Evolutionary conservation across 2,113 vertebrate genomes (phyloP).

Genomic region (Reinhardtius hippoglossoides): DNA sequence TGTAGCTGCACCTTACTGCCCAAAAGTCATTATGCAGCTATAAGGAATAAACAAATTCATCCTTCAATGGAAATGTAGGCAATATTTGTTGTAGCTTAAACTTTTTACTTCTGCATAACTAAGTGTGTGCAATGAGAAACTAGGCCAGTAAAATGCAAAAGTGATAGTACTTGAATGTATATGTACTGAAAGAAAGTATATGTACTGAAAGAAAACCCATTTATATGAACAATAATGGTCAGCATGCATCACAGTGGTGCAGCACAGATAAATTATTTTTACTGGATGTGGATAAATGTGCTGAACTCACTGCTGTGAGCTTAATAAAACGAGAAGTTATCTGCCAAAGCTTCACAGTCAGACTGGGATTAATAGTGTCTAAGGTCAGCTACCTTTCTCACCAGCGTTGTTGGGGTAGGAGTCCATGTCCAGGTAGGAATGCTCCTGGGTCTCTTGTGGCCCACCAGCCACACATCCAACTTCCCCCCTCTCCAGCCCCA

Average conservation of each 20-base stretch:
- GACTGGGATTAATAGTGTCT: neutral
- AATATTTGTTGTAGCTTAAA: conserved; percentile 16
- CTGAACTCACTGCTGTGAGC: conserved; percentile 21
- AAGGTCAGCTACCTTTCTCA: conserved; percentile 48
- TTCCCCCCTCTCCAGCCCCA: conserved; percentile 83
- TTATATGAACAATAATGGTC: conserved; percentile 31
- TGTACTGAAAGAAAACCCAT: conserved; percentile 18
- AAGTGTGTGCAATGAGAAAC: neutral
- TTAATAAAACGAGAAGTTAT: conserved; percentile 36
- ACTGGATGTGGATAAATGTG: conserved; percentile 27
- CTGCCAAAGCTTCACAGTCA: neutral
- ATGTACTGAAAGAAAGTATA: conserved; percentile 5
- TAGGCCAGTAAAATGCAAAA: neutral
- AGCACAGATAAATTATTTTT: conserved; percentile 23
- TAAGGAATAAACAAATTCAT: neutral
- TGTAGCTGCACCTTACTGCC: neutral
- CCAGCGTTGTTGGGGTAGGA: conserved; percentile 87
- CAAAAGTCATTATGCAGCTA: neutral
- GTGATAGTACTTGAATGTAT: conserved; percentile 23
- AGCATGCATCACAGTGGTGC: conserved; percentile 37
- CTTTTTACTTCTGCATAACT: neutral
- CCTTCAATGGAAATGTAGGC: neutral
- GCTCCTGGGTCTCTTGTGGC: conserved; percentile 86
- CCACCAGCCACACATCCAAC: conserved; percentile 78
- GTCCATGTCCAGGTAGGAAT: conserved; percentile 94